Base-by-base conservation (phyloP, 2,888 invertebrate species). In the Epinotia demarniana region DNA sequence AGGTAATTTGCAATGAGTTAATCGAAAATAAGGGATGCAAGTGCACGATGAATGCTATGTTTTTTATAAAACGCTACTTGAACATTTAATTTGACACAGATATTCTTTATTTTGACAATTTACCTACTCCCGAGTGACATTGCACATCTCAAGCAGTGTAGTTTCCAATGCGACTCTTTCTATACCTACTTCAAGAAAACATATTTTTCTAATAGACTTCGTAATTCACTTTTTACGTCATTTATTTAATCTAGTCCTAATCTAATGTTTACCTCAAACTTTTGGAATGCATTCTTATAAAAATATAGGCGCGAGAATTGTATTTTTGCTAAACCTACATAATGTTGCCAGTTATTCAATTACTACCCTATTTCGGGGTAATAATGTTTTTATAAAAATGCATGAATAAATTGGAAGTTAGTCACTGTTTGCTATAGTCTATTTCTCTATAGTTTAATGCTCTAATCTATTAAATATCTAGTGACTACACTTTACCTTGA, bases 191-290 rank as follows among this genome's bases (percentile, higher is more conserved):
- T 87, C 84, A 86, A 88, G 87, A 75, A 72, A 75, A 72, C 75
- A 75, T 92, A 92, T 92, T 92, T 92, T 92, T 92, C 90, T 92
- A 92, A 88, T 81, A 80, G 81, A 81, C 78, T 79, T 80, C 77
- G 71, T 76, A 78, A 78, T 79, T 81, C 77, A 72, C 78, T 80
- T 84, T 83, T 84, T 80, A 77, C 81, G 84, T 80, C 78, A 85
- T 84, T 84, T 80, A 82, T 87, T 87, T 81, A 81, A 84, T 83
- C 80, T 80, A 76, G 73, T 66, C 82, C 83, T 80, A 81, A 82
- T 81, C 77, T 83, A 80, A 75, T 81, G 83, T 81, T 83, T 81
- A 80, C 75, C 78, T 79, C 79, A 75, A 78, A 64, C 61, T 78
- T 81, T 83, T 69, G 76, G 58, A 81, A 85, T 87, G 87, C 86